These are phyloP conservation scores for Sebastes minor DNA, from an alignment of 2,797 vertebrate genomes.

Conservation along the genomic window DNA sequence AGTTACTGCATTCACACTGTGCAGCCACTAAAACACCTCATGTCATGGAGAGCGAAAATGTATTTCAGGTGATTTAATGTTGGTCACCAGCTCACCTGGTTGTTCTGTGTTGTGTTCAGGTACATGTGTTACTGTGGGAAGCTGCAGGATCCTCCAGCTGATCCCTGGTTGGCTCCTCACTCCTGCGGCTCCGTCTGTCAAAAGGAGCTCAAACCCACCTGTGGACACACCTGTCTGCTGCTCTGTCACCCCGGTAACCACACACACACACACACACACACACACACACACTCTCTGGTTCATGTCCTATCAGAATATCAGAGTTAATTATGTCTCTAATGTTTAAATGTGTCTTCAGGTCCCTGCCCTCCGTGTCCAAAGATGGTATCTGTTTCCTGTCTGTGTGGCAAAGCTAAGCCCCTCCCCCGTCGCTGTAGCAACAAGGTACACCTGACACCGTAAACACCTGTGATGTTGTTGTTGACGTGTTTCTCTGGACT, in stretches of 20 bases:
- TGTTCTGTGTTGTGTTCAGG: conserved; percentile 47
- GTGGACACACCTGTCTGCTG: conserved; percentile 94
- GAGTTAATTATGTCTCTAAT: no score
- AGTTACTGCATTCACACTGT: no score
- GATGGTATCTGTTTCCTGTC: conserved; percentile 91
- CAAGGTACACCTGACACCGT: conserved; percentile 71
- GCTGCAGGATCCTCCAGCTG: conserved; percentile 89
- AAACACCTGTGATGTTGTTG: no score
- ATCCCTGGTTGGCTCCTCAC: conserved; percentile 96
- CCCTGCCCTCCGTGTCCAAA: conserved; percentile 98
- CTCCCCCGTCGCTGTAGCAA: conserved; percentile 92
- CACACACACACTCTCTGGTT: not conserved
- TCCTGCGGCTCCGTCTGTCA: conserved; percentile 95
- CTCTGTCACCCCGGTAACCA: conserved; percentile 94
- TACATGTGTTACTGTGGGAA: conserved; percentile 97
- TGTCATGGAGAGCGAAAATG: no score
- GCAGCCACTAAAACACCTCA: no score
- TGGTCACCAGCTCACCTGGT: no score
- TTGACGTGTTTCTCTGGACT: no score
- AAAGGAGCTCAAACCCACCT: conserved; percentile 88
- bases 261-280: conserved; percentile 12
- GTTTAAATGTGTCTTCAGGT: conserved; percentile 74
- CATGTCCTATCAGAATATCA: no score
- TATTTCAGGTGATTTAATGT: no score
- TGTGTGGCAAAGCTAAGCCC: conserved; percentile 89